phyloP scores from a whole-genome alignment of 1,140 invertebrate genomes.

The Heliconius hewitsoni region DNA sequence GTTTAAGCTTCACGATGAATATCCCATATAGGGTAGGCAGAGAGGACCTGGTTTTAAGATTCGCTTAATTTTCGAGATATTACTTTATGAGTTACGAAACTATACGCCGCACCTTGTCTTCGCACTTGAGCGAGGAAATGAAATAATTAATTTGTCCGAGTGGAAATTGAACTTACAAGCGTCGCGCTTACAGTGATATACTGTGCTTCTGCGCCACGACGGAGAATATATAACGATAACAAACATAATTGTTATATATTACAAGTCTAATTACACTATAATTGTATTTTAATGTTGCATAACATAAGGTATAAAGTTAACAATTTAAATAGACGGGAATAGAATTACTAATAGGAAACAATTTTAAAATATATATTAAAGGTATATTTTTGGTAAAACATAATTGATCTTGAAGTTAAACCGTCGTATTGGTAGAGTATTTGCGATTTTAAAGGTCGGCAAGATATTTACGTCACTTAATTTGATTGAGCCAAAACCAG shows the following conservation, averaged over 20 bases:
- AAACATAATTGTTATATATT: too few relatives aligned
- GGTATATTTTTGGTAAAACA: neutral
- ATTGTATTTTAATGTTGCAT: neutral
- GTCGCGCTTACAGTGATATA: too few relatives aligned
- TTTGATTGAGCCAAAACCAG: constrained; percentile 62
- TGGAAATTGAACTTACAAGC: too few relatives aligned
- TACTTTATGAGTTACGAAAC: too few relatives aligned
- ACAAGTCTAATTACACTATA: neutral
- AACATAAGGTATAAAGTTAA: neutral
- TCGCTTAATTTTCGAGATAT: too few relatives aligned
- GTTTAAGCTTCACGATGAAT: too few relatives aligned
- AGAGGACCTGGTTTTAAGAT: too few relatives aligned
- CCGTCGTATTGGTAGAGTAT: constrained; percentile 16
- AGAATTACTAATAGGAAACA: neutral
- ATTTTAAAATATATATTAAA: neutral
- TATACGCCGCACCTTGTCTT: too few relatives aligned
- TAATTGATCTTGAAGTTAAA: neutral
- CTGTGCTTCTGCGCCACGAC: too few relatives aligned
- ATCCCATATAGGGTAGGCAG: too few relatives aligned
- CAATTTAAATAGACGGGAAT: neutral
- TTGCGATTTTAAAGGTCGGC: constrained; percentile 48
- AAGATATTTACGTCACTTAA: constrained; percentile 63
- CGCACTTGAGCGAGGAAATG: too few relatives aligned
- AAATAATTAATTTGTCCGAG: too few relatives aligned
- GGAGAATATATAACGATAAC: neutral